Conservation (phyloP, 2,113 vertebrate species). For the Polypterus bichir region DNA sequence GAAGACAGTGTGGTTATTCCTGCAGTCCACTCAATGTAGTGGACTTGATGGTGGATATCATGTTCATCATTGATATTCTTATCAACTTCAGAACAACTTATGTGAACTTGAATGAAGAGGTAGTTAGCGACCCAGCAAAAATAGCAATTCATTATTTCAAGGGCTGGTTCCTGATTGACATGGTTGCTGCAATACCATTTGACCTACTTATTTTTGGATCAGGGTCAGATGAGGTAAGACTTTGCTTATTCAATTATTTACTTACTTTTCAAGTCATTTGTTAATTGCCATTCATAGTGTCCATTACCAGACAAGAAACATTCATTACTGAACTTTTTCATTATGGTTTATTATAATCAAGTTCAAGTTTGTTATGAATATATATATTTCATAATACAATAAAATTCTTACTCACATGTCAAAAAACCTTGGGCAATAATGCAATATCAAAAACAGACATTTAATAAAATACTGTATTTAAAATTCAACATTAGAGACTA, state of each 20-base stretch:
- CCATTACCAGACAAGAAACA: too few species aligned
- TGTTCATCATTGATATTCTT: slow-evolving; percentile 98
- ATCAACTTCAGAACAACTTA: slow-evolving; percentile 98
- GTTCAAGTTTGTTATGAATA: too few species aligned
- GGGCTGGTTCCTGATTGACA: slow-evolving; percentile 99
- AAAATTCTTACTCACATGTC: too few species aligned
- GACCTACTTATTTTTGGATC: slow-evolving; percentile 98
- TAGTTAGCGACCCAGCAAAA: slow-evolving; percentile 93
- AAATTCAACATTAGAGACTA: too few species aligned
- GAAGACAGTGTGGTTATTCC: slow-evolving; percentile 87
- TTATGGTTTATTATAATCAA: too few species aligned
- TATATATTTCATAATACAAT: too few species aligned
- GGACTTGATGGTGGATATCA: slow-evolving; percentile 97
- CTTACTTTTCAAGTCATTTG: slow-evolving; percentile 11
- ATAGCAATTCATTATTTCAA: slow-evolving; percentile 99
- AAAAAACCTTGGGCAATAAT: too few species aligned
- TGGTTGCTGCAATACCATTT: slow-evolving; percentile 98
- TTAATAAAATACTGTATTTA: too few species aligned
- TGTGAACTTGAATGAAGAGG: slow-evolving; percentile 93
- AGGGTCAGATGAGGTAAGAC: slow-evolving; percentile 94
- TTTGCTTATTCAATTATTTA: slow-evolving; percentile 1
- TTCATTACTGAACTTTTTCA: too few species aligned
- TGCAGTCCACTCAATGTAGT: slow-evolving; percentile 93
- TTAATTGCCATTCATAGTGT: background rate
- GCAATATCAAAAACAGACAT: too few species aligned